A percentile compares a stretch with the other conserved stretches of the same genome.
These are phyloP conservation scores for Adrianichthys oophorus DNA, from an alignment of 2,797 vertebrate species.

Conservation along the genomic window DNA sequence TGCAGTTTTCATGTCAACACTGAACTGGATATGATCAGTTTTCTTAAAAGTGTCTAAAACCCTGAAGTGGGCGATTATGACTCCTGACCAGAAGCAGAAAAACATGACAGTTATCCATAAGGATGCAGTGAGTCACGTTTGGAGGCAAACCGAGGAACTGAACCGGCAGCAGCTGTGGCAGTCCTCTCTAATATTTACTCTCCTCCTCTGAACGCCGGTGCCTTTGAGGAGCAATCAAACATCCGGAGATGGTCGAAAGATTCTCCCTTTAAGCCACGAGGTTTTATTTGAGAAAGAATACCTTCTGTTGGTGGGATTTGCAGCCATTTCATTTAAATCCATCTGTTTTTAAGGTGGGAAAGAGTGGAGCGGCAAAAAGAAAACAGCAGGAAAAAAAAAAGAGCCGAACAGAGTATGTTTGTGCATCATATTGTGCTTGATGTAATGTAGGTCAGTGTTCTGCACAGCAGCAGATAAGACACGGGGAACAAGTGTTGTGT, in stretches of 20 bases:
- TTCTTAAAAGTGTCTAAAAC: no score
- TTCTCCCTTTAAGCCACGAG: constrained; percentile 91
- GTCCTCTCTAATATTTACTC: constrained; percentile 76
- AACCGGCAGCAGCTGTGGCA: constrained; percentile 69
- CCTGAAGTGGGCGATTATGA: no score
- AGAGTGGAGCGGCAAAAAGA: constrained; percentile 76
- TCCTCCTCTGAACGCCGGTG: constrained; percentile 69
- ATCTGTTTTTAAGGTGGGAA: constrained; percentile 99
- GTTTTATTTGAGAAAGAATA: constrained; percentile 94
- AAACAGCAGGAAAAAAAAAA: constrained; percentile 81
- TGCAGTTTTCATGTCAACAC: no score
- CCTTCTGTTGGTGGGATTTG: constrained; percentile 98
- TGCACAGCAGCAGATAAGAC: constrained; percentile 99
- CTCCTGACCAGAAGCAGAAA: no score
- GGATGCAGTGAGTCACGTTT: constrained; percentile 5
- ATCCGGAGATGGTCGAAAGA: constrained; percentile 92
- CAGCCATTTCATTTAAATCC: constrained; percentile 96
- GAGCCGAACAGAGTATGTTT: constrained; percentile 91
- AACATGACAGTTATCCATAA: no score
- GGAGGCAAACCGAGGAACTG: constrained; percentile 42
- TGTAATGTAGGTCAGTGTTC: constrained; percentile 99
- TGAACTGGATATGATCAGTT: no score
- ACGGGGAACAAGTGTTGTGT: constrained; percentile 98
- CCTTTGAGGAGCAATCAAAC: constrained; percentile 80
- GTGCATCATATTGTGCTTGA: constrained; percentile 98